Evolutionary conservation across 2,888 invertebrate genomes (phyloP).

Genomic region (Pseudococcus longispinus): DNA sequence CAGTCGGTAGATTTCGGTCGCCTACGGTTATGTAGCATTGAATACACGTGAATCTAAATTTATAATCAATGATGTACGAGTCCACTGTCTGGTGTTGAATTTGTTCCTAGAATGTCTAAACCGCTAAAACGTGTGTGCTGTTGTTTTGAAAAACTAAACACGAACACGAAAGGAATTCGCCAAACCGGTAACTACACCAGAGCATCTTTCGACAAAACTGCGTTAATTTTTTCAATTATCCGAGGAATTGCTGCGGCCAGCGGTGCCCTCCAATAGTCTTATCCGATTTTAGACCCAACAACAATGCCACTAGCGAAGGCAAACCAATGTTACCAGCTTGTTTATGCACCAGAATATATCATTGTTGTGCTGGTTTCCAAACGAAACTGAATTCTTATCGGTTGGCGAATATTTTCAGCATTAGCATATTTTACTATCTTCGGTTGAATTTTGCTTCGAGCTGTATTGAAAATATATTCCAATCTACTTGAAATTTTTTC

Average conservation of each 20-base stretch:
- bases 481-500: too few relatives aligned
- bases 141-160: slow-evolving; percentile 22
- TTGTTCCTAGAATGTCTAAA: slow-evolving; percentile 8
- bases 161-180: slow-evolving; percentile 20
- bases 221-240: slow-evolving; percentile 13
- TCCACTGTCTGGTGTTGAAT: slow-evolving; percentile 23
- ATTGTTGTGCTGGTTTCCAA: too few relatives aligned
- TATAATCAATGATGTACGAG: slow-evolving; percentile 31
- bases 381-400: too few relatives aligned
- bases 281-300: background rate
- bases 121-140: slow-evolving; percentile 10
- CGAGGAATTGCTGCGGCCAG: background rate
- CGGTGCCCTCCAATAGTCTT: background rate
- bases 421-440: too few relatives aligned
- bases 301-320: background rate
- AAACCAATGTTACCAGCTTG: background rate
- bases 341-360: too few relatives aligned
- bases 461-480: too few relatives aligned
- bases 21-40: slow-evolving; percentile 18
- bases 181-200: background rate
- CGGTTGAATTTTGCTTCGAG: too few relatives aligned
- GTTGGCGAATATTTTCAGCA: too few relatives aligned
- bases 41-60: slow-evolving; percentile 38
- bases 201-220: slow-evolving; percentile 14
- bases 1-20: background rate